phyloP scores from a whole-genome alignment of 2,113 vertebrate genomes.

The Pluvianellus socialis region DNA sequence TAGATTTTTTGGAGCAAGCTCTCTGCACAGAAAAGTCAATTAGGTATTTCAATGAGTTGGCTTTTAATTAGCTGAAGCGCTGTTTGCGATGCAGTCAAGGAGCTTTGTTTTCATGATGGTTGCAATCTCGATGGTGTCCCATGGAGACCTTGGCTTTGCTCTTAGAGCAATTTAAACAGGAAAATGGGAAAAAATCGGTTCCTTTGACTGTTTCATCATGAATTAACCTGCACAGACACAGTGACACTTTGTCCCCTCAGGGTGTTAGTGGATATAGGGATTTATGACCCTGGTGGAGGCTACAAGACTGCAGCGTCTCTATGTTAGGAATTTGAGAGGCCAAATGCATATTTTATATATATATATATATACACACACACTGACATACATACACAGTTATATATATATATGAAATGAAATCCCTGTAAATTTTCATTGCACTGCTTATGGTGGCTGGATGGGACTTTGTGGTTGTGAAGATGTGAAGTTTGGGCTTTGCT shows the following conservation, averaged over 20 bases:
- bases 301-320: background rate
- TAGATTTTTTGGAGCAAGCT: background rate
- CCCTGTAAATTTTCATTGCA: background rate
- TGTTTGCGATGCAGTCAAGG: background rate
- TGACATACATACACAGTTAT: background rate
- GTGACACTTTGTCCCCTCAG: background rate
- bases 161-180: background rate
- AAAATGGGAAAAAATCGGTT: accelerated
- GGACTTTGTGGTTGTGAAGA: background rate
- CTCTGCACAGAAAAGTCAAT: background rate
- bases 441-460: background rate
- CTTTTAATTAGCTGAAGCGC: background rate
- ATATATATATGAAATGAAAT: background rate
- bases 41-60: background rate
- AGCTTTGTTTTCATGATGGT: background rate
- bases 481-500: background rate
- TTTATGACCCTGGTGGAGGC: background rate
- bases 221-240: background rate
- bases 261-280: background rate
- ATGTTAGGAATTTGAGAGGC: background rate
- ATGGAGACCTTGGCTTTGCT: background rate
- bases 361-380: background rate
- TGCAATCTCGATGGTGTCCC: background rate
- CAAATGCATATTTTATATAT: background rate
- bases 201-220: background rate